Evolutionary conservation across 1,140 invertebrate genomes (phyloP).

Genomic region (Tenebrio molitor): DNA sequence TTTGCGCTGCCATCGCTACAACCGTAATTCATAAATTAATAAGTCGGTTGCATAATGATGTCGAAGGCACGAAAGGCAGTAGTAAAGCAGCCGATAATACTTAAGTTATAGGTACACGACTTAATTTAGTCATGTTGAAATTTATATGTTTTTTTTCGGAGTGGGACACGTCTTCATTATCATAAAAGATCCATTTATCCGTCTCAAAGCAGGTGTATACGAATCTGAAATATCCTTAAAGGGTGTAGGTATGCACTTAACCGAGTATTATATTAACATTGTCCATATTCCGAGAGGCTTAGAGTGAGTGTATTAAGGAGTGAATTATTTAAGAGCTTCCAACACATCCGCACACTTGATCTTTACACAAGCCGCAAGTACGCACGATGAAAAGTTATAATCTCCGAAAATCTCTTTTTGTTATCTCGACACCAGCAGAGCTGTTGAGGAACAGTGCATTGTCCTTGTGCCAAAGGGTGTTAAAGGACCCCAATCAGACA

Average conservation of each 20-base stretch:
- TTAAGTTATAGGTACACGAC: slow-evolving; percentile 13
- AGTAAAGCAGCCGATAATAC: slow-evolving; percentile 1
- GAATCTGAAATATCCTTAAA: slow-evolving; percentile 23
- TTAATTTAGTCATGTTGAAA: slow-evolving; percentile 37
- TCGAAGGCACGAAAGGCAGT: neutral
- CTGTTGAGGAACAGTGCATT: slow-evolving; percentile 26
- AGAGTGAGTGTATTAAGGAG: slow-evolving; percentile 26
- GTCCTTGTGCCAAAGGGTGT: slow-evolving; percentile 50
- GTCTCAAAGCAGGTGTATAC: slow-evolving; percentile 42
- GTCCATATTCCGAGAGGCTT: slow-evolving; percentile 39
- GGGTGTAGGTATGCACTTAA: slow-evolving; percentile 39
- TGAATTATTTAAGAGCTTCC: slow-evolving; percentile 47
- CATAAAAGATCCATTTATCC: slow-evolving; percentile 46
- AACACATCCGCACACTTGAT: slow-evolving; percentile 45
- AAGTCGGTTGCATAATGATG: slow-evolving; percentile 13
- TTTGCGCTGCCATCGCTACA: neutral
- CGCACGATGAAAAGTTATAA: slow-evolving; percentile 38
- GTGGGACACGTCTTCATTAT: slow-evolving; percentile 36
- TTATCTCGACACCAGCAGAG: slow-evolving; percentile 31
- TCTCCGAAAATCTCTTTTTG: slow-evolving; percentile 49
- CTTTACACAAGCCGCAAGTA: slow-evolving; percentile 40
- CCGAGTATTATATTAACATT: slow-evolving; percentile 30
- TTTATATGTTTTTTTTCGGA: slow-evolving; percentile 16
- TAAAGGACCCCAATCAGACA: slow-evolving; percentile 46
- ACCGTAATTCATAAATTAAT: slow-evolving; percentile 39